Conservation (phyloP, 1,140 invertebrate species). For the Sycophaga agraensis region DNA sequence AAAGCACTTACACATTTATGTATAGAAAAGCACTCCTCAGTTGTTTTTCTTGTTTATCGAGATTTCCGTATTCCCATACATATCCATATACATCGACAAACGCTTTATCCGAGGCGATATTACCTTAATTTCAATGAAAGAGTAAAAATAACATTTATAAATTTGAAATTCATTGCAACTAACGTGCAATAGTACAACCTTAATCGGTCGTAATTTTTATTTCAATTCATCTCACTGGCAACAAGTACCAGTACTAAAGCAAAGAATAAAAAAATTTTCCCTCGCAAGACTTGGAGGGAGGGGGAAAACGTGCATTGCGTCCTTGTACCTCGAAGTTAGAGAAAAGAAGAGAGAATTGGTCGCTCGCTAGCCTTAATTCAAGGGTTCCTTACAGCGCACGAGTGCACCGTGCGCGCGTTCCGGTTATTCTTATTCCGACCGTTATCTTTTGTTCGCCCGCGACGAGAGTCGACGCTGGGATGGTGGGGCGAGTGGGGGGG, state of each 20-base stretch:
- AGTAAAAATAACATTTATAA: too few relatives aligned
- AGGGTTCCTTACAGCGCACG: slow-evolving; percentile 1
- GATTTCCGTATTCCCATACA: too few relatives aligned
- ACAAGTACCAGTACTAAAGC: background rate
- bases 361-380: slow-evolving; percentile 14
- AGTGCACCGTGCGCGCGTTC: slow-evolving; percentile 7
- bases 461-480: background rate
- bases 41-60: too few relatives aligned
- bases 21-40: too few relatives aligned
- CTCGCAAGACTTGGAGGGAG: background rate
- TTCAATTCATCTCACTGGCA: background rate
- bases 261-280: background rate
- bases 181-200: too few relatives aligned
- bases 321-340: background rate
- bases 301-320: background rate
- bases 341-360: slow-evolving; percentile 1
- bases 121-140: too few relatives aligned
- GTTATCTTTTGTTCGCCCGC: slow-evolving; percentile 41
- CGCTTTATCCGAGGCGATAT: too few relatives aligned
- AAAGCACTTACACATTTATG: too few relatives aligned
- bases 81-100: too few relatives aligned
- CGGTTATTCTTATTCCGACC: slow-evolving; percentile 38
- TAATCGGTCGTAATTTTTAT: background rate
- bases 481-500: background rate
- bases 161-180: too few relatives aligned